These are phyloP conservation scores for Polyommatus icarus DNA, from an alignment of 2,888 invertebrate species.

Conservation along the genomic window DNA sequence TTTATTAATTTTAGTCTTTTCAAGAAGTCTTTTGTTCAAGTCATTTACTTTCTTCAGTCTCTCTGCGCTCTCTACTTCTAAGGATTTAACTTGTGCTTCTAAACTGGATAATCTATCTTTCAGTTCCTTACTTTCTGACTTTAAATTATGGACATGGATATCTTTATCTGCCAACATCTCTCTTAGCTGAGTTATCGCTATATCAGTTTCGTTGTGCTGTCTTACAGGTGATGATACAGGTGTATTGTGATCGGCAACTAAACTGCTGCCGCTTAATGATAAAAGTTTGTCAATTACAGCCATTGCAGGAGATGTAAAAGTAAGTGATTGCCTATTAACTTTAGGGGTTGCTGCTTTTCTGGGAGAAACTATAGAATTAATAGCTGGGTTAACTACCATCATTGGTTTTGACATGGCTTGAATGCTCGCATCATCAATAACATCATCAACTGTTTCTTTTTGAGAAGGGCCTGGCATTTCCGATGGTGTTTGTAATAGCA, in stretches of 20 bases:
- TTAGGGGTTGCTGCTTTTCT: slow-evolving; percentile 55
- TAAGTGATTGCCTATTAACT: slow-evolving; percentile 65
- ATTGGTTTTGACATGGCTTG: slow-evolving; percentile 64
- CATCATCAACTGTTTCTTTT: slow-evolving; percentile 49
- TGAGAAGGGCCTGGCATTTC: slow-evolving; percentile 46
- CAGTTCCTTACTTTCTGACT: slow-evolving; percentile 71
- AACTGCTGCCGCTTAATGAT: slow-evolving; percentile 66
- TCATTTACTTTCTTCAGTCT: slow-evolving; percentile 64
- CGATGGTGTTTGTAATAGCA: neutral
- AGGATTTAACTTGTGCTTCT: slow-evolving; percentile 63
- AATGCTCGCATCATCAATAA: slow-evolving; percentile 54
- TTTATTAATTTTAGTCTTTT: slow-evolving; percentile 72
- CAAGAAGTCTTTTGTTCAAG: slow-evolving; percentile 61
- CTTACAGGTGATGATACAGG: slow-evolving; percentile 49
- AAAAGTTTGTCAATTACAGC: slow-evolving; percentile 76
- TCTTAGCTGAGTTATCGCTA: slow-evolving; percentile 67
- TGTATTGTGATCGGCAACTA: slow-evolving; percentile 53
- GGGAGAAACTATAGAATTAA: slow-evolving; percentile 59
- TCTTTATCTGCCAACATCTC: slow-evolving; percentile 80
- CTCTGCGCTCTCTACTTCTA: slow-evolving; percentile 59
- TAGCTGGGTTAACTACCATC: slow-evolving; percentile 72
- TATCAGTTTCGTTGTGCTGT: slow-evolving; percentile 62
- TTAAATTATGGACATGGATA: slow-evolving; percentile 73
- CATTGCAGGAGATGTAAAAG: slow-evolving; percentile 75
- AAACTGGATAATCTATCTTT: slow-evolving; percentile 66